phyloP scores from a whole-genome alignment of 2,113 vertebrate species.

The Ornithorhynchus anatinus region DNA sequence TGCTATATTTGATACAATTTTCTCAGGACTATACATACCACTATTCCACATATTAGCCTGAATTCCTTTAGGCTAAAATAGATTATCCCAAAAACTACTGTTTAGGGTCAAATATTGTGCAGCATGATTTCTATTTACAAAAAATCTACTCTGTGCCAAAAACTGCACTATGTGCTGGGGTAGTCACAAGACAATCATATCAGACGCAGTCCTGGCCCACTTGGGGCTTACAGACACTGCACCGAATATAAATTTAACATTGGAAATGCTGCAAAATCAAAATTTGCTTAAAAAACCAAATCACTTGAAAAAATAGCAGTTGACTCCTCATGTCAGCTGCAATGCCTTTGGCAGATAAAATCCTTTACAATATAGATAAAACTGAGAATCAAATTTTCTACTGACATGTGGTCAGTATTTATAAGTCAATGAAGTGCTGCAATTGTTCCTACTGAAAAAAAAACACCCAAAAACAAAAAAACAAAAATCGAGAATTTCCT shows the following conservation, averaged over 20 bases:
- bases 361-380: no score
- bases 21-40: slow-evolving; percentile 5
- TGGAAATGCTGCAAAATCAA: no score
- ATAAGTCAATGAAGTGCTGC: not conserved
- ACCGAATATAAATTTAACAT: no score
- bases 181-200: no score
- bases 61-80: not conserved
- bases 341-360: no score
- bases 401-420: not conserved
- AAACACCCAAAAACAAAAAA: no score
- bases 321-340: slow-evolving; percentile 5
- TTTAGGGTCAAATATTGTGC: not conserved
- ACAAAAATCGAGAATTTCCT: not conserved
- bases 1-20: not conserved
- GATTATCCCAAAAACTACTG: not conserved
- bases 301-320: slow-evolving; percentile 37
- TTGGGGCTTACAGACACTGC: no score
- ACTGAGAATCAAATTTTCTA: not conserved
- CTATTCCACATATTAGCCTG: not conserved
- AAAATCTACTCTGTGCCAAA: no score
- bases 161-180: no score
- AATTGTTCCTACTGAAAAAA: not conserved
- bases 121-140: no score
- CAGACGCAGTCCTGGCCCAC: no score
- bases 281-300: not conserved